Evolutionary conservation across 2,113 vertebrate genomes (phyloP).

Genomic region (Origma solitaria): DNA sequence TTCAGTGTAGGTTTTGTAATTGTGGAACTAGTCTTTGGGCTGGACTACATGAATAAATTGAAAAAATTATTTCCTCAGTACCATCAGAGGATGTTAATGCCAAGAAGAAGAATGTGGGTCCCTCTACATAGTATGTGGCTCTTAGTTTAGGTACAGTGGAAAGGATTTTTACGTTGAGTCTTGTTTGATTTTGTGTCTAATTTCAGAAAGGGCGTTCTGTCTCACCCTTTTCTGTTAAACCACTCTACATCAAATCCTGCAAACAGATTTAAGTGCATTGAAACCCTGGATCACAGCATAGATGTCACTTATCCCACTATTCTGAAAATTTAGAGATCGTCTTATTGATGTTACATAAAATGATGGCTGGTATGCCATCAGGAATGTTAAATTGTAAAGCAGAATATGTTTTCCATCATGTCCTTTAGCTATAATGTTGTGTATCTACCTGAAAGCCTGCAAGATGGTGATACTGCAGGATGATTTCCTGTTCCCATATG

Average conservation of each 20-base stretch:
- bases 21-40: neutral
- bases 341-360: neutral
- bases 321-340: neutral
- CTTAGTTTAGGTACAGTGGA: neutral
- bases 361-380: neutral
- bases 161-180: neutral
- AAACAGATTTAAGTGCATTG: neutral
- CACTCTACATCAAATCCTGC: neutral
- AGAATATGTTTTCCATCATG: neutral
- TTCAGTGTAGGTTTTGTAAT: neutral
- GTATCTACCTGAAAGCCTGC: neutral
- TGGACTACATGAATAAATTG: neutral
- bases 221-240: neutral
- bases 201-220: neutral
- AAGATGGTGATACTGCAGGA: neutral
- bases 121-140: fast-evolving
- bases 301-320: neutral
- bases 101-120: neutral
- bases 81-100: neutral
- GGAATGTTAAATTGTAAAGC: neutral
- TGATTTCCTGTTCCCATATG: neutral
- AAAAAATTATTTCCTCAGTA: neutral
- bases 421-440: neutral
- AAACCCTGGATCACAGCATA: neutral
- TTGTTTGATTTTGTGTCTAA: neutral